A percentile compares a stretch with the other conserved stretches of the same genome.
Evolutionary conservation across 2,888 invertebrate genomes (phyloP).

Genomic region (Zaprionus obscuricornis): DNA sequence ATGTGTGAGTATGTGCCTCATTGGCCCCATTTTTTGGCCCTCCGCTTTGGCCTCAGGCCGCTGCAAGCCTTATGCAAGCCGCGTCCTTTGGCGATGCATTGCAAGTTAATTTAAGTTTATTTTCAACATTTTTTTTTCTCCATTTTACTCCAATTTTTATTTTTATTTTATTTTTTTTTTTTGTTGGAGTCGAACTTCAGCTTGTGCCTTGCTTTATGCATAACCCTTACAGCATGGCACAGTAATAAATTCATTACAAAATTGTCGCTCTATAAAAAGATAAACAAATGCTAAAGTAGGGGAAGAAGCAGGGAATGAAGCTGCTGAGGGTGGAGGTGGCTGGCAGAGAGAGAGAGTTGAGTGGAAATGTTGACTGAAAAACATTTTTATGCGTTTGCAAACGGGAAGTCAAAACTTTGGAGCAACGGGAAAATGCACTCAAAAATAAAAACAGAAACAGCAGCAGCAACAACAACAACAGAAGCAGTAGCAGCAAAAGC

Average conservation of each 20-base stretch:
- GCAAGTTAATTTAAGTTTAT: conserved; percentile 75
- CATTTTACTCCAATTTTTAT: no score
- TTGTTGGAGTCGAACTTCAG: background rate
- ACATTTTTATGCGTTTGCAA: conserved; percentile 71
- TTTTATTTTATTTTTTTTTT: conserved; percentile 5
- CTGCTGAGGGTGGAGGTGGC: background rate
- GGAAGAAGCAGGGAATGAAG: background rate
- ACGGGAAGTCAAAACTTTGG: conserved; percentile 71
- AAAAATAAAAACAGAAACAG: conserved; percentile 43
- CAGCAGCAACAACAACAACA: conserved; percentile 16
- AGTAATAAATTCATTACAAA: conserved; percentile 75
- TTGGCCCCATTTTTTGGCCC: conserved; percentile 20
- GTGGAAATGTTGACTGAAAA: conserved; percentile 49
- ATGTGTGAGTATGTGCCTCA: conserved; percentile 18
- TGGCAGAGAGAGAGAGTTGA: no score
- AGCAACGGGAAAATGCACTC: conserved; percentile 72
- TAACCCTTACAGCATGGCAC: conserved; percentile 56
- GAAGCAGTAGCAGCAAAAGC: no score
- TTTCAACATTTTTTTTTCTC: conserved; percentile 45
- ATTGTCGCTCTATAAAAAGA: conserved; percentile 74
- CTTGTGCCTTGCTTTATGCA: conserved; percentile 50
- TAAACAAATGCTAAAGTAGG: conserved; percentile 62
- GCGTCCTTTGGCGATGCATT: conserved; percentile 45
- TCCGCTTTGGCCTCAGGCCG: no score
- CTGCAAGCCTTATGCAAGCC: conserved; percentile 24